Evolutionary conservation across 2,888 invertebrate species (phyloP).

Genomic region (Parnassius mnemosyne): DNA sequence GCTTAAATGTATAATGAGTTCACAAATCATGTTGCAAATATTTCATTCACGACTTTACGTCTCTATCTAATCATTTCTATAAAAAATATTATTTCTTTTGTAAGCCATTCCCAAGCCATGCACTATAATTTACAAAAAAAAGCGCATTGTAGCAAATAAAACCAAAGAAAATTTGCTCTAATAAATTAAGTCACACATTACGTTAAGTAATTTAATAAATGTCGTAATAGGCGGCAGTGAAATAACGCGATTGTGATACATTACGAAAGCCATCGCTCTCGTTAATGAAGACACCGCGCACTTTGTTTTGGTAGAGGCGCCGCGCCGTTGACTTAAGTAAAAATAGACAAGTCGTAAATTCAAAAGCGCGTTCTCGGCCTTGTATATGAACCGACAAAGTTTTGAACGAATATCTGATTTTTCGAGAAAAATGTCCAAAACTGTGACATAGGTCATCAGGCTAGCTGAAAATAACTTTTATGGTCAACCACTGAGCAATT

Average conservation of each 20-base stretch:
- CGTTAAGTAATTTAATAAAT: slow-evolving; percentile 11
- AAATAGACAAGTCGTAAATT: slow-evolving; percentile 19
- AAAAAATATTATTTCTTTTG: too few relatives aligned
- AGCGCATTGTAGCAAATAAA: too few relatives aligned
- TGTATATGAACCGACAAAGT: too few relatives aligned
- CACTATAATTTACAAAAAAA: too few relatives aligned
- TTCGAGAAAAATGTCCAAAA: background rate
- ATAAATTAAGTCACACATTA: slow-evolving; percentile 4
- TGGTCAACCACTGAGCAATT: too few relatives aligned
- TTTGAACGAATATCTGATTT: too few relatives aligned
- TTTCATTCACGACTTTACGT: too few relatives aligned
- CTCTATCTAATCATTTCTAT: too few relatives aligned
- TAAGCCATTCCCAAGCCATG: too few relatives aligned
- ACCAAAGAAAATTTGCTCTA: background rate
- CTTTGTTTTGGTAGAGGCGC: slow-evolving; percentile 19
- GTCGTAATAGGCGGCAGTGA: slow-evolving; percentile 7
- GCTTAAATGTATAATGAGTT: too few relatives aligned
- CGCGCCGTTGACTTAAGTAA: slow-evolving; percentile 19
- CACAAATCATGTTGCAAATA: background rate
- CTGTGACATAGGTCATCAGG: background rate
- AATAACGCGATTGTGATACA: slow-evolving; percentile 1
- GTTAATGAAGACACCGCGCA: slow-evolving; percentile 9
- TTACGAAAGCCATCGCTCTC: background rate
- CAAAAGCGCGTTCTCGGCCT: background rate
- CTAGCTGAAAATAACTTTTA: too few relatives aligned